Evolutionary conservation across 2,797 vertebrate species (phyloP).

Genomic region (Molossus alvarezi): DNA sequence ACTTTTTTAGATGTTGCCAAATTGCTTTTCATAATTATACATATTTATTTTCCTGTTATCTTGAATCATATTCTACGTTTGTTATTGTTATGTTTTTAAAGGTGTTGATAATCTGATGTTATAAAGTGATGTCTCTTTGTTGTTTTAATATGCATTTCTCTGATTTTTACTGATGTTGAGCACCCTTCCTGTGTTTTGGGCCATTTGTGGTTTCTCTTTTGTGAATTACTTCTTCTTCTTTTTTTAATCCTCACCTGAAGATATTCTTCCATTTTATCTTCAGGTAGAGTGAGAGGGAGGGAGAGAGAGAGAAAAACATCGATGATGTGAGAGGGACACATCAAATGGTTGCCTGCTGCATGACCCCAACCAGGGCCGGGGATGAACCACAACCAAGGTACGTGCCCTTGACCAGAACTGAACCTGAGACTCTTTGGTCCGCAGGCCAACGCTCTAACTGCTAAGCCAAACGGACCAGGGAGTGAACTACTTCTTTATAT

Average conservation of each 20-base stretch:
- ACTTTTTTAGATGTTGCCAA: background rate
- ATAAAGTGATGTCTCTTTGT: background rate
- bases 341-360: too few species aligned
- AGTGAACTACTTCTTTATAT: background rate
- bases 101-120: background rate
- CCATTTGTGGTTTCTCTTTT: background rate
- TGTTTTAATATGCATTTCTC: constrained; percentile 18
- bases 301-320: too few species aligned
- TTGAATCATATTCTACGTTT: background rate
- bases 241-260: too few species aligned
- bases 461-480: too few species aligned
- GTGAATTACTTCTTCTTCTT: background rate
- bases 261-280: too few species aligned
- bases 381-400: too few species aligned
- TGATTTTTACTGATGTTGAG: background rate
- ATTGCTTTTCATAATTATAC: background rate
- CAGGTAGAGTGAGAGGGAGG: too few species aligned
- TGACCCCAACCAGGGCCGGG: too few species aligned
- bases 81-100: background rate
- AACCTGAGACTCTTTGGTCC: too few species aligned
- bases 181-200: background rate
- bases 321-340: too few species aligned
- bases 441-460: too few species aligned
- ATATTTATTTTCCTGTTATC: background rate
- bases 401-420: too few species aligned